Evolutionary conservation across 2,797 vertebrate species (phyloP).

Genomic region (Alca torda): DNA sequence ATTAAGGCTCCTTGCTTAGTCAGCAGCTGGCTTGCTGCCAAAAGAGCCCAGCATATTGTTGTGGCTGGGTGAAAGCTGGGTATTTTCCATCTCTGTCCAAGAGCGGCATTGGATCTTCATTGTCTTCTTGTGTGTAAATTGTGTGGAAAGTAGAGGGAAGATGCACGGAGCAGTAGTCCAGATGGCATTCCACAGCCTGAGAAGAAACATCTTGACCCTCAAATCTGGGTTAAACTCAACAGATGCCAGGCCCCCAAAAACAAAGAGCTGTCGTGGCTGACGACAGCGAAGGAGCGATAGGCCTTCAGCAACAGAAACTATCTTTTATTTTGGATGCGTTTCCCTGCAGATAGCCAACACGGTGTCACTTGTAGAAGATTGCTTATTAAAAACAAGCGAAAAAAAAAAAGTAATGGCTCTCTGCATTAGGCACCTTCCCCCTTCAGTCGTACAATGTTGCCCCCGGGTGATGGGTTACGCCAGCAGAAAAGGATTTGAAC

Average conservation of each 20-base stretch:
- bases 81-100: conserved; percentile 53
- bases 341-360: neutral
- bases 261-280: conserved; percentile 63
- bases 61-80: conserved; percentile 50
- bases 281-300: neutral
- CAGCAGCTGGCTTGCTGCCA: conserved; percentile 65
- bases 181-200: conserved; percentile 70
- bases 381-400: neutral
- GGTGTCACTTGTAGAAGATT: neutral
- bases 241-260: conserved; percentile 61
- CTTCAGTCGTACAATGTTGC: conserved; percentile 9
- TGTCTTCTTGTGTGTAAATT: conserved; percentile 39
- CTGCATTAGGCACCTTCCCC: neutral
- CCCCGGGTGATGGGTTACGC: conserved; percentile 15
- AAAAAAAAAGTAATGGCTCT: neutral
- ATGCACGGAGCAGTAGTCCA: conserved; percentile 34
- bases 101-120: conserved; percentile 42
- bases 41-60: conserved; percentile 21
- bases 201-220: conserved; percentile 68
- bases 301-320: conserved; percentile 32
- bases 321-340: conserved; percentile 9
- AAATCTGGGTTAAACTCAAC: conserved; percentile 69
- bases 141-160: conserved; percentile 41
- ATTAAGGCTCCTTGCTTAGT: conserved; percentile 56
- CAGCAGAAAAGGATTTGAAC: neutral